These are phyloP conservation scores for Scarus forsteni DNA, from an alignment of 2,797 vertebrate genomes.

Conservation along the genomic window DNA sequence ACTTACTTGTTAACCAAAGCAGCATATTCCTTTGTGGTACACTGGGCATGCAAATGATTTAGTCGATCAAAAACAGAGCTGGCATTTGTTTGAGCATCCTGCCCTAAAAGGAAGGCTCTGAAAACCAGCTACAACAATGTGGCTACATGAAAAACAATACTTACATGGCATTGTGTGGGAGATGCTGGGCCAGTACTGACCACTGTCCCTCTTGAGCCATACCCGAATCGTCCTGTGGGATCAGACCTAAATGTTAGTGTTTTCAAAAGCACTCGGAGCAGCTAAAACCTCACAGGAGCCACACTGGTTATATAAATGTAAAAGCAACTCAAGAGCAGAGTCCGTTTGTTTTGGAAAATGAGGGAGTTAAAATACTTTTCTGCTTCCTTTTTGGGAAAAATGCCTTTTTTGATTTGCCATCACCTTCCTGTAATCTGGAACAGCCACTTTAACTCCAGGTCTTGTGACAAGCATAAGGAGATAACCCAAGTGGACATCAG, in stretches of 20 bases:
- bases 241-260: constrained; percentile 5
- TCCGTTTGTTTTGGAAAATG: no score
- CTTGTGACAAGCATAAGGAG: no score
- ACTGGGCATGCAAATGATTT: neutral
- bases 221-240: constrained; percentile 91
- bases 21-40: neutral
- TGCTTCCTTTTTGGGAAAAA: neutral
- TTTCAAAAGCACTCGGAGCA: neutral
- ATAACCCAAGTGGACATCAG: no score
- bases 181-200: constrained; percentile 98
- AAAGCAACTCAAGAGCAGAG: no score
- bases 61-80: neutral
- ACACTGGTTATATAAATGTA: neutral
- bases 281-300: neutral
- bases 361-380: no score
- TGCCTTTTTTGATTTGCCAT: neutral
- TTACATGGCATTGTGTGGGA: constrained; percentile 94
- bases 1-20: neutral
- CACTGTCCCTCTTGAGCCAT: constrained; percentile 98
- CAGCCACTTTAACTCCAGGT: no score
- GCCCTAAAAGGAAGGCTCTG: no score
- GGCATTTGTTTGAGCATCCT: neutral
- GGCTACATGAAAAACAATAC: constrained; percentile 54
- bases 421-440: no score
- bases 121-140: neutral